Conservation (phyloP, 2,113 vertebrate species). For the Carassius auratus region DNA sequence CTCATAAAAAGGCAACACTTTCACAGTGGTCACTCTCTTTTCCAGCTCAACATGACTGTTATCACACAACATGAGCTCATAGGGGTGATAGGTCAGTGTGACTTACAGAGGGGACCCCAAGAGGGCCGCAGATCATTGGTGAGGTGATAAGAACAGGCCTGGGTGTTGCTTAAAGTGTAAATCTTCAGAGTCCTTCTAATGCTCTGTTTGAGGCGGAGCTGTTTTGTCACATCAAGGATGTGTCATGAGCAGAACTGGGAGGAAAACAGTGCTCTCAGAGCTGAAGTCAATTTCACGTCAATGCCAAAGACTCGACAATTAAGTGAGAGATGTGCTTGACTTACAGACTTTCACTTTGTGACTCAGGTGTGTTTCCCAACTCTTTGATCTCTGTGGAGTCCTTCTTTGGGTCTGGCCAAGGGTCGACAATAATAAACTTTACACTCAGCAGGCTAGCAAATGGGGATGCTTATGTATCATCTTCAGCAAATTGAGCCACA, state of each 20-base stretch:
- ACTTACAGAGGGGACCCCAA: conserved; percentile 26
- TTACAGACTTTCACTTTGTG: not conserved
- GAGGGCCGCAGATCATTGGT: conserved; percentile 50
- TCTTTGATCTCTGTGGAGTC: not conserved
- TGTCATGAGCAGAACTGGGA: conserved; percentile 45
- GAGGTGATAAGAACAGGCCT: conserved; percentile 41
- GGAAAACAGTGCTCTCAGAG: conserved; percentile 24
- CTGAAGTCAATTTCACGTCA: conserved; percentile 28
- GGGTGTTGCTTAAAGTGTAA: conserved; percentile 46
- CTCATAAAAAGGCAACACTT: not conserved
- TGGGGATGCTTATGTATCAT: not conserved
- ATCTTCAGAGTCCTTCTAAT: conserved; percentile 41
- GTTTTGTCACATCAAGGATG: conserved; percentile 55
- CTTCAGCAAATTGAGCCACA: not conserved
- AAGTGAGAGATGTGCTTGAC: not conserved
- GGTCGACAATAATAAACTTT: not conserved
- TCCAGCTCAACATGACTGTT: not conserved
- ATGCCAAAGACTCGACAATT: conserved; percentile 15
- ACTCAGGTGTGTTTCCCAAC: not conserved
- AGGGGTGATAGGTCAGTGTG: not conserved
- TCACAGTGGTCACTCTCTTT: not conserved
- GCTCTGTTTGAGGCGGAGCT: conserved; percentile 46
- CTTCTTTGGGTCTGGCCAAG: not conserved
- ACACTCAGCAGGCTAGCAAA: not conserved
- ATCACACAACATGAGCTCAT: conserved; percentile 51